Conservation (phyloP, 2,888 invertebrate species). For the Caenorhabditis sulstoni region DNA sequence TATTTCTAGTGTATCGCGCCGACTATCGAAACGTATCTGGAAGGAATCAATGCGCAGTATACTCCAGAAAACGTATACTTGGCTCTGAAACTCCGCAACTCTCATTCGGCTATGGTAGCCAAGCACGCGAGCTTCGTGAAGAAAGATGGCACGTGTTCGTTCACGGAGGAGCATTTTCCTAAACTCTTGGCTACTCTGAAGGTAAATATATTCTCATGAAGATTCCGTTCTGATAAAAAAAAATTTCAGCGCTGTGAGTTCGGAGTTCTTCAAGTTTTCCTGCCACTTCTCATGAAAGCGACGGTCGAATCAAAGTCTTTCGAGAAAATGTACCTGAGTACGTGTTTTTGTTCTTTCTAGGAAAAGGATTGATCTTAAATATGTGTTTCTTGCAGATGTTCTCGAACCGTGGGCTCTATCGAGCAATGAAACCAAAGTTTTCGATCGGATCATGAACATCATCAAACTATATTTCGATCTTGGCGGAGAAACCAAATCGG, state of each 20-base stretch:
- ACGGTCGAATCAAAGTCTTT: conserved; percentile 26
- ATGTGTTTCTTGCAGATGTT: conserved; percentile 49
- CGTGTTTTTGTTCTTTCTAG: conserved; percentile 2
- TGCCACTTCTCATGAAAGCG: conserved; percentile 46
- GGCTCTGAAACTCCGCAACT: conserved; percentile 31
- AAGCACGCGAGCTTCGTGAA: conserved; percentile 61
- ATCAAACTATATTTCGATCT: conserved; percentile 43
- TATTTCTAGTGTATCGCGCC: conserved; percentile 50
- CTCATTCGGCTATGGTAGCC: conserved; percentile 21
- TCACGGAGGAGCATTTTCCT: conserved; percentile 40
- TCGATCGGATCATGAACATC: conserved; percentile 56
- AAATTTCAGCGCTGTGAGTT: conserved; percentile 56
- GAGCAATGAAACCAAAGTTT: conserved; percentile 62
- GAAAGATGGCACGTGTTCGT: conserved; percentile 52
- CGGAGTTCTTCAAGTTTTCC: conserved; percentile 40
- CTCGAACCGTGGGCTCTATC: conserved; percentile 65
- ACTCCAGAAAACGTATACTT: conserved; percentile 53
- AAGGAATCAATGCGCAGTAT: conserved; percentile 16
- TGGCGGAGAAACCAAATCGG: conserved; percentile 34
- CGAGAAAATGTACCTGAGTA: conserved; percentile 48
- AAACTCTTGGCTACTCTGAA: conserved; percentile 51
- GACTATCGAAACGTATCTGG: conserved; percentile 51
- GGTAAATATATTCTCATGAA: conserved; percentile 20
- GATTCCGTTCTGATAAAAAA: background rate
- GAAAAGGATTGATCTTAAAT: background rate